Conservation (phyloP, 2,888 invertebrate genomes). For the Nineta flava region DNA sequence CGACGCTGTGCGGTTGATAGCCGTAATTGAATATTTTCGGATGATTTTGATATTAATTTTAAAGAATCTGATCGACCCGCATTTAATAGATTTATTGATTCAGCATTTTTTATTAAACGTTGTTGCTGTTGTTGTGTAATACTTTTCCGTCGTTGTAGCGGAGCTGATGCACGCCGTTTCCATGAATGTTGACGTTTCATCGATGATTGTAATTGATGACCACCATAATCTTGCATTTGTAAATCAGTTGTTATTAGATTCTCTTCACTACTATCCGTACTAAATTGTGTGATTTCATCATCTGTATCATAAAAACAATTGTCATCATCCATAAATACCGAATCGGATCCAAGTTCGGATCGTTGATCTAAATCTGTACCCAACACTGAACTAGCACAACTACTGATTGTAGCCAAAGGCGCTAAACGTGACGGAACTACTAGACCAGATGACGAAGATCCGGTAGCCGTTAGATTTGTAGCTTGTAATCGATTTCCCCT, state of each 20-base stretch:
- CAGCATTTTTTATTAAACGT: not conserved
- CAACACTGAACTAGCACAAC: slow-evolving; percentile 44
- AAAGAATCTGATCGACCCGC: not conserved
- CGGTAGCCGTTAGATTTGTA: slow-evolving; percentile 12
- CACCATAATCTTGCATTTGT: slow-evolving; percentile 16
- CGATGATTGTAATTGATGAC: no score
- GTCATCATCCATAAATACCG: slow-evolving; percentile 60
- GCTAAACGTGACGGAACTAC: slow-evolving; percentile 36
- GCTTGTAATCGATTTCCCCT: no score
- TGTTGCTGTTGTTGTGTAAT: not conserved
- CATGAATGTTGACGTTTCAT: slow-evolving; percentile 8
- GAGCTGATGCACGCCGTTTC: slow-evolving; percentile 15
- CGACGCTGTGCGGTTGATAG: not conserved
- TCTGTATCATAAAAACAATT: slow-evolving; percentile 54
- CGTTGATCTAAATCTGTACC: slow-evolving; percentile 47
- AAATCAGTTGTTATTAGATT: slow-evolving; percentile 10
- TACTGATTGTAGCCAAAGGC: slow-evolving; percentile 66
- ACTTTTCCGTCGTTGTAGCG: slow-evolving; percentile 17
- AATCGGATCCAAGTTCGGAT: slow-evolving; percentile 59
- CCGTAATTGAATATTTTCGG: not conserved
- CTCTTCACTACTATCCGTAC: slow-evolving; percentile 53
- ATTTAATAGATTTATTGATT: slow-evolving; percentile 1
- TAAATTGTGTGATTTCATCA: slow-evolving; percentile 67
- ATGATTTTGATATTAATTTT: not conserved
- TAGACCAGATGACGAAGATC: slow-evolving; percentile 13